Evolutionary conservation across 2,113 vertebrate species (phyloP).

Genomic region (Pseudopipra pipra): DNA sequence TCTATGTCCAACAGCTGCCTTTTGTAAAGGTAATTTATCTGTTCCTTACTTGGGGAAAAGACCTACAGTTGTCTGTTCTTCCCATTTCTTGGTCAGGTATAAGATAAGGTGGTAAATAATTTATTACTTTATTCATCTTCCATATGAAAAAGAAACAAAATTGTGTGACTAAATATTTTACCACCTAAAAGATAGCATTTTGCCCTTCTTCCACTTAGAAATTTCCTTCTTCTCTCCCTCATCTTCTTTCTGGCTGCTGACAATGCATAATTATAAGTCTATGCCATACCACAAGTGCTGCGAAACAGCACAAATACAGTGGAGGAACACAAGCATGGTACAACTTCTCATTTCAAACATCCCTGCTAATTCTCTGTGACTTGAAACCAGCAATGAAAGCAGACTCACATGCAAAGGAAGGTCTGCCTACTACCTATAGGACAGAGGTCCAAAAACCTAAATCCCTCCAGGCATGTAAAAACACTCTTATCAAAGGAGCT

Average conservation of each 20-base stretch:
- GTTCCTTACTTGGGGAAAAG: background rate
- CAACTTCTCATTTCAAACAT: background rate
- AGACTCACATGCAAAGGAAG: conserved; percentile 43
- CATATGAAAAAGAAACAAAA: background rate
- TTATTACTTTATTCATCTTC: background rate
- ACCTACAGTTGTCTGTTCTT: background rate
- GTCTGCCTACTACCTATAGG: background rate
- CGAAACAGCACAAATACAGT: background rate
- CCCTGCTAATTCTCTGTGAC: background rate
- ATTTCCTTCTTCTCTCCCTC: background rate
- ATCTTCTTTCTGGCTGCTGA: background rate
- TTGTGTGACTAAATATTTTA: background rate
- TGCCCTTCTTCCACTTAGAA: background rate
- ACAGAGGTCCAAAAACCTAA: conserved; percentile 61
- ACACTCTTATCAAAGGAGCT: conserved; percentile 67
- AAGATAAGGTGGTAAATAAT: background rate
- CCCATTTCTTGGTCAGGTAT: background rate
- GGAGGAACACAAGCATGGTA: background rate
- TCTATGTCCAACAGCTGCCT: background rate
- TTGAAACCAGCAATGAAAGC: conserved; percentile 34
- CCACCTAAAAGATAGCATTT: background rate
- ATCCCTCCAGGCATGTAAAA: conserved; percentile 67
- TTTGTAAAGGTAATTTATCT: background rate
- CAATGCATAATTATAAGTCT: background rate
- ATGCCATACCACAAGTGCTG: background rate